Conservation (phyloP, 2,113 vertebrate genomes). For the Phodopus roborovskii region DNA sequence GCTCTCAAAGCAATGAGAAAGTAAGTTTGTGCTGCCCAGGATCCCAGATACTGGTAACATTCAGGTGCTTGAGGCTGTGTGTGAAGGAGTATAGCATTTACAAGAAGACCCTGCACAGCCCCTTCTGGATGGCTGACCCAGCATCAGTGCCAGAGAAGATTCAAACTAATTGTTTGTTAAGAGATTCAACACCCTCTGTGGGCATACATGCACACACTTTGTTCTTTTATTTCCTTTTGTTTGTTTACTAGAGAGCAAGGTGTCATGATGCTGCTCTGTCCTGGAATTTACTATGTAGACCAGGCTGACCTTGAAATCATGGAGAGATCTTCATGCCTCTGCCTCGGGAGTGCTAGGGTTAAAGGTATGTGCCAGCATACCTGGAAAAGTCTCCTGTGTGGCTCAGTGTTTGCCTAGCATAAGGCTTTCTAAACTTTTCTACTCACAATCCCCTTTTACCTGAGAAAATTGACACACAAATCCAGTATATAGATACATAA, state of each 20-base stretch:
- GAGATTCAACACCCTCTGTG: background rate
- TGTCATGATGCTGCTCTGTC: background rate
- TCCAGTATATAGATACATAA: background rate
- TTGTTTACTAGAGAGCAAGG: background rate
- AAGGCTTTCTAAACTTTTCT: background rate
- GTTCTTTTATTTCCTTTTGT: background rate
- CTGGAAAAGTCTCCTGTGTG: background rate
- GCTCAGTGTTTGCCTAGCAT: background rate
- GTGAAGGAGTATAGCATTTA: no score
- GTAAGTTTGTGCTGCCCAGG: background rate
- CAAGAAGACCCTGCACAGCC: background rate
- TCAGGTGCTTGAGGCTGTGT: background rate
- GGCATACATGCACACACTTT: background rate
- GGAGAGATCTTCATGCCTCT: background rate
- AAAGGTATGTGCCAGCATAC: background rate
- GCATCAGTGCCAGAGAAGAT: background rate
- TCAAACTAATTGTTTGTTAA: background rate
- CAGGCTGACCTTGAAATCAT: background rate
- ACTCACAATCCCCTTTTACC: background rate
- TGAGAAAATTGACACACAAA: background rate
- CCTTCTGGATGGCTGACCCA: background rate
- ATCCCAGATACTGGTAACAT: background rate
- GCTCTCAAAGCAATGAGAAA: background rate
- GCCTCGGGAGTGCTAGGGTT: background rate
- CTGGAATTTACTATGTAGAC: background rate